Evolutionary conservation across 2,797 vertebrate genomes (phyloP).

Genomic region (Peromyscus attwateri): DNA sequence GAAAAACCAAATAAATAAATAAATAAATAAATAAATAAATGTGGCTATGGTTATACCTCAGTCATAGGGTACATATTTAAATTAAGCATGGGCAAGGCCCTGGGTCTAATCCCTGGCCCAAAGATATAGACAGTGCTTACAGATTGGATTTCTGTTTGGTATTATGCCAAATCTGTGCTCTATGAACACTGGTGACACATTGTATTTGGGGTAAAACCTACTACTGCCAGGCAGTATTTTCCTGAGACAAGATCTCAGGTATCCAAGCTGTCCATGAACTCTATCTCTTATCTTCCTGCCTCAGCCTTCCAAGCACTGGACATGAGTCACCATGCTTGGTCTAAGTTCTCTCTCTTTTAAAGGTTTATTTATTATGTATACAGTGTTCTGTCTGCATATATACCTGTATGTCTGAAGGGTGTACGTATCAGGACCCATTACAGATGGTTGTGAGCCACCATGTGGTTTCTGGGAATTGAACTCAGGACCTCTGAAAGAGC

Average conservation of each 20-base stretch:
- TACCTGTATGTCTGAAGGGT: background rate
- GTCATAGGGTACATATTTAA: background rate
- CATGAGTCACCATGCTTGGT: background rate
- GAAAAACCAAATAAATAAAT: no score
- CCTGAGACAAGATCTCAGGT: background rate
- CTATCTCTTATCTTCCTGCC: background rate
- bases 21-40: no score
- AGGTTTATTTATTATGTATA: no score
- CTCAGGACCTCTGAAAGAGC: background rate
- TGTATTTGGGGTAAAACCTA: background rate
- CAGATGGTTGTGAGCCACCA: background rate
- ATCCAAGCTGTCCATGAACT: background rate
- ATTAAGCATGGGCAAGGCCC: background rate
- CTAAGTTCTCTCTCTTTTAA: background rate
- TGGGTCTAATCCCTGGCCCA: background rate
- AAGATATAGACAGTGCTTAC: background rate
- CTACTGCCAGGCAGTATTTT: background rate
- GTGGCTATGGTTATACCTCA: background rate
- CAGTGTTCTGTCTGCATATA: background rate
- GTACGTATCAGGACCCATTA: background rate
- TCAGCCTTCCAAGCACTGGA: background rate
- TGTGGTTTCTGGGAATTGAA: background rate
- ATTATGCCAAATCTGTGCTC: slow-evolving; percentile 53
- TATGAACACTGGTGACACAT: background rate
- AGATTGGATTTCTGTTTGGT: slow-evolving; percentile 14